Base-by-base conservation (phyloP, 2,888 invertebrate genomes). In the Lottia gigantea region DNA sequence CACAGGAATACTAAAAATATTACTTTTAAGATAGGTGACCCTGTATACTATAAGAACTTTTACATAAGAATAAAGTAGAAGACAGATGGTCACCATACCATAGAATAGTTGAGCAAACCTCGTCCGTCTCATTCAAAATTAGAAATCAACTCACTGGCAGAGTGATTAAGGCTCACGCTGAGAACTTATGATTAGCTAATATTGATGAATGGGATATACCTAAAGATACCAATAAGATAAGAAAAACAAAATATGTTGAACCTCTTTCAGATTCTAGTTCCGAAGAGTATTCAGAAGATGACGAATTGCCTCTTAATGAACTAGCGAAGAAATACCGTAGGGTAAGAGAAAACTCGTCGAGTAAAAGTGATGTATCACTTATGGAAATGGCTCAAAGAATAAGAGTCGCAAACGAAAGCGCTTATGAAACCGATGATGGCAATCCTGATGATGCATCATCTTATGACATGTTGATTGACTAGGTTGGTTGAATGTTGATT, bases 21-120 rank as follows among this genome's bases (percentile, higher is more conserved):
- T 62, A 23, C 62, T n/a, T 69, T 74, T 67, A 25, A 76, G 61
- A 64, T 76, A 14, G 71, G 66, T 46, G 77, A 76, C 46, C 68
- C 76, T 14, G 76, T 77, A 1, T 75, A 66, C 25, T 77, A 72
- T 46, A 71, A 40, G 49, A 71, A 74, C 16, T 64, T 72, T 67
- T 62, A 66, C 49, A 66, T 23, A 66, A 71, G 66, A 66, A 62
- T 46, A 76, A 78, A 65, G 45, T 73, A 25, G 70, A 75, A 26
- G 23, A n/a, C 31, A 75, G 73, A 55, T 78, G 76, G 76, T 64
- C 45, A 25, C 76, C 73, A 7, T 75, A 71, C 49, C 74, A 67
- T 66, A 65, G 73, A 55, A 72, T 76, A 12, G 68, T 74, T 23
- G 73, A 76, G 62, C 67, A 74, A 55, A 73, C 12, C 14, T n/a